Conservation (phyloP, 2,113 vertebrate species). For the Bubo bubo region DNA sequence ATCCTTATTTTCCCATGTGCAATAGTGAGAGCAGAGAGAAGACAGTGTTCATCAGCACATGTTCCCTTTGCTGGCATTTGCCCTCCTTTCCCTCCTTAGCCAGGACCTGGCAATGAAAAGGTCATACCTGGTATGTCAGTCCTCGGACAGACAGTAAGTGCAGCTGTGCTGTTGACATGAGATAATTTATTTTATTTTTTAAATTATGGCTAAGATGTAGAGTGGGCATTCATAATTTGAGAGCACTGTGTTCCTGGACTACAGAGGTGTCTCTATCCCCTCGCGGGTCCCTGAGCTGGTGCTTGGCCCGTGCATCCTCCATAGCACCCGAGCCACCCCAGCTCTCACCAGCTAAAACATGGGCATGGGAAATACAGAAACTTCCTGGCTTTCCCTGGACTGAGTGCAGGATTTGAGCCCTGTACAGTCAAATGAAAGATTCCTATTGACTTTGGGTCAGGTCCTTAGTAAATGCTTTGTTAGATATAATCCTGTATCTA, state of each 20-base stretch:
- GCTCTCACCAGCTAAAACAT: rapidly evolving
- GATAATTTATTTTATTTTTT: neutral
- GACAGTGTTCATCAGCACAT: neutral
- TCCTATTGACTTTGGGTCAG: slow-evolving; percentile 37
- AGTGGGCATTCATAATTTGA: neutral
- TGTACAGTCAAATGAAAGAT: neutral
- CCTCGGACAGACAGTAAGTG: neutral
- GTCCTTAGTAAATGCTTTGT: slow-evolving; percentile 60
- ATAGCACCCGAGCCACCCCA: neutral
- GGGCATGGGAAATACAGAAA: neutral
- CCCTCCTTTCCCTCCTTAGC: neutral
- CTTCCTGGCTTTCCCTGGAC: neutral
- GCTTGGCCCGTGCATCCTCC: neutral
- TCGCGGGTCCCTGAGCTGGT: rapidly evolving
- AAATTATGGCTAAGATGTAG: neutral
- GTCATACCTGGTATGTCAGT: neutral
- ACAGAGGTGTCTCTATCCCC: neutral
- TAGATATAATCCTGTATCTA: slow-evolving; percentile 53
- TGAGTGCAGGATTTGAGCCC: neutral
- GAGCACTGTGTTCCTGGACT: neutral
- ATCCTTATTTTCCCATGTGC: neutral
- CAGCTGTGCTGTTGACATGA: neutral
- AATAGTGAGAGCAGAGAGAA: neutral
- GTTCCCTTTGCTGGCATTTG: neutral
- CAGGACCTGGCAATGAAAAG: neutral